These are phyloP conservation scores for Myotis findleyi DNA, from an alignment of 2,797 vertebrate genomes.

Conservation along the genomic window DNA sequence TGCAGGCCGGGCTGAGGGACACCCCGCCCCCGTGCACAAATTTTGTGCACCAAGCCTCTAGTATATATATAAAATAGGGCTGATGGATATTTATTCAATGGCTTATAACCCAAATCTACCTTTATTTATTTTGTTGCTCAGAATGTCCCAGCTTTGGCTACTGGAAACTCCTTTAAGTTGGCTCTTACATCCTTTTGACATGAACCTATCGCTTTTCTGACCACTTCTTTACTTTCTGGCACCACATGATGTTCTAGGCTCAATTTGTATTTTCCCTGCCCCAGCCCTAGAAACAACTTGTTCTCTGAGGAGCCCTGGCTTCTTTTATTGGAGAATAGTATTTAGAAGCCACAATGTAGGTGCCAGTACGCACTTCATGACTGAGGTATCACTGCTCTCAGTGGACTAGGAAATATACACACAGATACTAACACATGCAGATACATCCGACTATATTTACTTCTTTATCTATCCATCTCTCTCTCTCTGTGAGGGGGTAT, in stretches of 20 bases:
- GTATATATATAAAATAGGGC: background rate
- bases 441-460: background rate
- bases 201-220: background rate
- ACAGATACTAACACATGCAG: background rate
- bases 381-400: background rate
- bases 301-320: slow-evolving; percentile 14
- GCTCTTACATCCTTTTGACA: background rate
- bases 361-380: background rate
- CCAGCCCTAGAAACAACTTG: slow-evolving; percentile 8
- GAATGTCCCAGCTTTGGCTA: background rate
- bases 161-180: background rate
- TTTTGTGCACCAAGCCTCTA: too few relatives aligned
- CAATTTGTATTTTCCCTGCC: background rate
- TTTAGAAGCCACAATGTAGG: slow-evolving; percentile 43
- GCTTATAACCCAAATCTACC: background rate
- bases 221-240: slow-evolving; percentile 46
- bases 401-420: background rate
- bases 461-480: background rate
- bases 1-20: too few relatives aligned
- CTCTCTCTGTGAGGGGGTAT: background rate
- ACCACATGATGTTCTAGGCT: background rate
- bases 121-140: slow-evolving; percentile 34
- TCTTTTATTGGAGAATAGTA: slow-evolving; percentile 5
- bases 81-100: slow-evolving; percentile 32
- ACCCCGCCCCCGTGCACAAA: too few relatives aligned